A percentile compares a stretch with the other conserved stretches of the same genome.
phyloP scores from a whole-genome alignment of 2,888 invertebrate species.

The Mesorhabditis spiculigera region DNA sequence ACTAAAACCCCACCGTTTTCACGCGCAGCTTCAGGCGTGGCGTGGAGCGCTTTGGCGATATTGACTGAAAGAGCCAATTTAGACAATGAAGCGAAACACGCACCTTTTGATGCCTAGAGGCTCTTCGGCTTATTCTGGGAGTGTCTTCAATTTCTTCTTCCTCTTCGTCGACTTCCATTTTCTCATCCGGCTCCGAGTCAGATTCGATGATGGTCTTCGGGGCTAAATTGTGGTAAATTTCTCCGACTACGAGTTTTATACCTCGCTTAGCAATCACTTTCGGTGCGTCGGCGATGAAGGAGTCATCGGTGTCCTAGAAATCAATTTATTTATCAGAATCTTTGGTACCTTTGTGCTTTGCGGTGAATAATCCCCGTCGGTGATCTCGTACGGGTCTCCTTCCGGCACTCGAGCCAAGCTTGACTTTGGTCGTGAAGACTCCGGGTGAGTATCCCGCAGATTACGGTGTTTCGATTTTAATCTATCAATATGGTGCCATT shows the following conservation, averaged over 20 bases:
- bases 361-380: not conserved
- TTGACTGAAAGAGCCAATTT: not conserved
- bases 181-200: not conserved
- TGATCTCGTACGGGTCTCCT: not conserved
- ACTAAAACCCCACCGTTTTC: not conserved
- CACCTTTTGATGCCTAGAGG: not conserved
- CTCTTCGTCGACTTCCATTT: slow-evolving; percentile 6
- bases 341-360: not conserved
- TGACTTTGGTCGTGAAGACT: not conserved
- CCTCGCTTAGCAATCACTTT: not conserved
- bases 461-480: not conserved
- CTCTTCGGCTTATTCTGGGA: not conserved
- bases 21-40: not conserved
- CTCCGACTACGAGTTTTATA: not conserved
- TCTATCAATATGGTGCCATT: not conserved
- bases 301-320: not conserved
- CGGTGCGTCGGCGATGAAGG: not conserved
- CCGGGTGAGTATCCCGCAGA: not conserved
- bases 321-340: not conserved
- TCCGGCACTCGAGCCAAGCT: not conserved
- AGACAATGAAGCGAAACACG: not conserved
- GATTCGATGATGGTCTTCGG: not conserved
- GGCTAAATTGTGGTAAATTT: not conserved
- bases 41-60: not conserved
- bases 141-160: not conserved